Evolutionary conservation across 1,140 invertebrate species (phyloP).

Genomic region (Sycophila sp.): DNA sequence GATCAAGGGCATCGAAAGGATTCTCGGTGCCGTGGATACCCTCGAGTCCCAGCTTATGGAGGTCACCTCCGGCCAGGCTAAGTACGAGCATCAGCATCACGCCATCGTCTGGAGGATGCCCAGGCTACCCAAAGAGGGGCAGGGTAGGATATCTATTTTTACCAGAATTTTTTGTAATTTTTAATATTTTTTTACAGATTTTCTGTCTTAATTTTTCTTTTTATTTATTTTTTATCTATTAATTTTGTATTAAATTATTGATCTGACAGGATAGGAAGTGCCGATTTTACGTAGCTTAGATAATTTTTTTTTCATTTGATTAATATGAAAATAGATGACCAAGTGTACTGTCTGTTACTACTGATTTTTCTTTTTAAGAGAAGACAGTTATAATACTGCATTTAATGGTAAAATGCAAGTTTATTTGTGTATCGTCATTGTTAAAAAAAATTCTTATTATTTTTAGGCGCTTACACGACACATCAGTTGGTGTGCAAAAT

Average conservation of each 20-base stretch:
- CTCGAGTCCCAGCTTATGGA: conserved; percentile 95
- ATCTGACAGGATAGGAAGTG: too few relatives aligned
- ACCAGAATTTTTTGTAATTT: too few relatives aligned
- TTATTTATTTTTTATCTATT: too few relatives aligned
- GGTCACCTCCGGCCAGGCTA: conserved; percentile 96
- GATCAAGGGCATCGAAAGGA: conserved; percentile 92
- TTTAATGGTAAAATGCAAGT: not conserved
- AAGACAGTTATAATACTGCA: too few relatives aligned
- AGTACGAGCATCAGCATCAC: conserved; percentile 98
- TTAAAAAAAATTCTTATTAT: not conserved
- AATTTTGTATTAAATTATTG: too few relatives aligned
- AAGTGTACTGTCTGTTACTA: too few relatives aligned
- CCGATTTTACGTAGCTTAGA: too few relatives aligned
- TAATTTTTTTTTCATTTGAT: too few relatives aligned
- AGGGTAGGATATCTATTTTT: conserved; percentile 74
- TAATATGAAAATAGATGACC: too few relatives aligned
- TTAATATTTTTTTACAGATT: too few relatives aligned
- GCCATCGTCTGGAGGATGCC: conserved; percentile 98
- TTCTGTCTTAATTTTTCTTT: too few relatives aligned
- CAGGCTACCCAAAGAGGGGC: conserved; percentile 94
- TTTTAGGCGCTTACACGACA: conserved; percentile 92
- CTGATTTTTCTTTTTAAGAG: too few relatives aligned
- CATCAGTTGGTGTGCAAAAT: conserved; percentile 94
- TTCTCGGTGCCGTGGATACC: conserved; percentile 91
- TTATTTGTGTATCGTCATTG: not conserved